Evolutionary conservation across 2,888 invertebrate species (phyloP), one percentile per base, ranked within the genome.

Genomic region (Pyrrhia umbra): DNA sequence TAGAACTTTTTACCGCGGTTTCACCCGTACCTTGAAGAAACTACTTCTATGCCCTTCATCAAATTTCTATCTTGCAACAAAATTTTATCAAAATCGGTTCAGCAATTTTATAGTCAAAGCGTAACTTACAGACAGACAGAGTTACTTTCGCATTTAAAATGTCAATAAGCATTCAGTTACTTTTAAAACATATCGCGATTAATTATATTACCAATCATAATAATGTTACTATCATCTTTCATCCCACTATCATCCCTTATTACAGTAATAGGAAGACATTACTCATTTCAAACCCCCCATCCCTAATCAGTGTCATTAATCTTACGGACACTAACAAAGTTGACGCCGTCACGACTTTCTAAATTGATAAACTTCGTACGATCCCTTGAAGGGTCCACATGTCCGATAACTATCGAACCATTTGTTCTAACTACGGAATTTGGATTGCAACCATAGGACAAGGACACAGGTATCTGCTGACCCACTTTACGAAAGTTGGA

Each of bases 321-420:
- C 75, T 62, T 58, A 23, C 2, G 15, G 69, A 54, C 37, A 39
- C 20, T 43, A 54, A 75, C 45, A 51, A 61, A 54, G n/a, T 57
- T 62, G 37, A 46, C 37, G 21, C 20, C 15, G 18, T 8, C 47
- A 21, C 30, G 39, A 15, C 20, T 50, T 3, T 1, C 8, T 18
- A 45, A 71, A 75, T 75, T 61, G 54, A 51, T 42, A 43, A 71
- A 75, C 49, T 75, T 54, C 18, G 57, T 71, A 46, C 34, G 42
- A 34, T 39, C 21, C 23, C 43, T 37, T 10, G 49, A 30, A 42
- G 46, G 43, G 46, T 30, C 6, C 25, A 15, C 20, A 56, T 25
- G 52, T 25, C 18, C 43, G 13, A 45, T 10, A 43, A 45, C 69
- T 20, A 45, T 60, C 25, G 20, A n/a, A 6, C 8, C 49, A 57